Percentiles rank a stretch among this genome's conserved stretches.
These are phyloP conservation scores for Cryptotis parvus DNA, from an alignment of 2,113 vertebrate genomes.

Conservation along the genomic window DNA sequence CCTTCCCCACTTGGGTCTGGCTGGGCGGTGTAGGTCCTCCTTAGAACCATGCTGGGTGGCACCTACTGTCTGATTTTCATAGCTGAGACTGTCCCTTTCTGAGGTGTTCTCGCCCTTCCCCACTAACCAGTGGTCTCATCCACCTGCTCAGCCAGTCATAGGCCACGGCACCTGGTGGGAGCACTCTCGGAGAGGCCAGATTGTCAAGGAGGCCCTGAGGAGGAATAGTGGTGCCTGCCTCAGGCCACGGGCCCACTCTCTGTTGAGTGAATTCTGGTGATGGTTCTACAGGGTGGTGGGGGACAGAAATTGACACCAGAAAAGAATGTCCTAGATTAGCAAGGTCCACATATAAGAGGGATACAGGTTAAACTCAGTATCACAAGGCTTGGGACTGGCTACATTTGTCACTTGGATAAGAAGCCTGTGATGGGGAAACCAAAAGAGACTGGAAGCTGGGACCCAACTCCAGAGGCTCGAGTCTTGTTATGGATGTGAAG, in stretches of 20 bases:
- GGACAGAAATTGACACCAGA: not conserved
- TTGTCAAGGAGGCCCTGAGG: not conserved
- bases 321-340: not conserved
- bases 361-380: not conserved
- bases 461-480: not conserved
- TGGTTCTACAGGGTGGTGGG: not conserved
- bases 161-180: not conserved
- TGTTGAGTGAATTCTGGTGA: not conserved
- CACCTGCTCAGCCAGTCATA: not conserved
- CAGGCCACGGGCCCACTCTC: not conserved
- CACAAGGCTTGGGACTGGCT: not conserved
- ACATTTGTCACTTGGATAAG: not conserved
- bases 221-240: not conserved
- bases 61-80: not conserved
- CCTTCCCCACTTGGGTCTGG: not conserved
- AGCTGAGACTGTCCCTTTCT: not conserved
- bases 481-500: not conserved
- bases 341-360: not conserved
- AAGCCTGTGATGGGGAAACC: not conserved
- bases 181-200: not conserved
- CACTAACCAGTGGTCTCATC: not conserved
- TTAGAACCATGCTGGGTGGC: not conserved
- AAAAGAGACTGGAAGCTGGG: not conserved
- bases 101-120: not conserved
- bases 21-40: not conserved